These are phyloP conservation scores for Poeciliopsis paucimaculata DNA, from an alignment of 2,797 vertebrate genomes.

Conservation along the genomic window DNA sequence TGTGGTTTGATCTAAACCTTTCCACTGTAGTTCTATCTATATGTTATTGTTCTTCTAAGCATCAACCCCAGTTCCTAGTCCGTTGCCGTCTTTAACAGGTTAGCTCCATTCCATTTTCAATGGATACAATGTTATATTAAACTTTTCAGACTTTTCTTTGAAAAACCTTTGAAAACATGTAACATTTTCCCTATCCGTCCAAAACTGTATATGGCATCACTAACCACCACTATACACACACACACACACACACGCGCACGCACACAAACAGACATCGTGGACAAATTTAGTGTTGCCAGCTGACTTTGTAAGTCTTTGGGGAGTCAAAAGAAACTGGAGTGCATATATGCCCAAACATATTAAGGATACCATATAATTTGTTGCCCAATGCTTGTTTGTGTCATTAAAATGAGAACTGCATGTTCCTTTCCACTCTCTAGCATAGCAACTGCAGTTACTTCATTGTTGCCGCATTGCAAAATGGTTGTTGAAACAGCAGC, in stretches of 20 bases:
- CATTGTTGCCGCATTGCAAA: constrained; percentile 65
- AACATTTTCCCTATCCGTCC: background rate
- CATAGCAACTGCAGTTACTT: constrained; percentile 64
- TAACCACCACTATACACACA: background rate
- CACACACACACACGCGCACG: background rate
- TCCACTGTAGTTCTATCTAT: background rate
- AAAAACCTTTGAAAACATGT: background rate
- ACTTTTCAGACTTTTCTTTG: background rate
- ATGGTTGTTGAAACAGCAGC: constrained; percentile 63
- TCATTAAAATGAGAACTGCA: constrained; percentile 58
- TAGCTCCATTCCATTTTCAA: background rate
- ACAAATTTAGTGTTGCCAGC: background rate
- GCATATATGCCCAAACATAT: constrained; percentile 14
- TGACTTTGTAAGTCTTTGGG: background rate
- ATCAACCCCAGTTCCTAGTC: background rate
- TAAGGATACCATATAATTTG: constrained; percentile 22
- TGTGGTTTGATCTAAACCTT: background rate
- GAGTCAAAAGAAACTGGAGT: background rate
- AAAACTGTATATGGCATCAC: background rate
- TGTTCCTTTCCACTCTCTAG: constrained; percentile 46
- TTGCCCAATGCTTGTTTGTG: constrained; percentile 39
- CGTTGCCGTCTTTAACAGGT: background rate
- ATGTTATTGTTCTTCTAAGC: background rate
- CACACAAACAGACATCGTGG: background rate
- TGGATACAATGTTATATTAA: background rate